Percentiles rank a stretch among this genome's conserved stretches.
phyloP scores from a whole-genome alignment of 2,888 invertebrate species.

The Labia minor region DNA sequence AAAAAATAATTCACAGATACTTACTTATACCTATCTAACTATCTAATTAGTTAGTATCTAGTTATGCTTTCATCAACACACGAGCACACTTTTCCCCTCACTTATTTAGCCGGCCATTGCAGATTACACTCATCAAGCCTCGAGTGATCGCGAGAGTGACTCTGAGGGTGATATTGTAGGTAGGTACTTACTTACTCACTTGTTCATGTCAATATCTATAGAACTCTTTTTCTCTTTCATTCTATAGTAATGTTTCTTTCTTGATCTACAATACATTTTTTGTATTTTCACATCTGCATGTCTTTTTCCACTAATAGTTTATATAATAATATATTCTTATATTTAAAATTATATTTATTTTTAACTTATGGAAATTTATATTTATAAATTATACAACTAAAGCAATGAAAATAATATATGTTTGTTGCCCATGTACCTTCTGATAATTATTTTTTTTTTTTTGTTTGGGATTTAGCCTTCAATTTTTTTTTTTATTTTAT shows the following conservation, averaged over 20 bases:
- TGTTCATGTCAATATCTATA: not conserved
- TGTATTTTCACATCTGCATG: not conserved
- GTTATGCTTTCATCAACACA: not conserved
- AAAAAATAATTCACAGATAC: not conserved
- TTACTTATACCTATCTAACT: not conserved
- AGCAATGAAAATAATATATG: no score
- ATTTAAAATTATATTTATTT: no score
- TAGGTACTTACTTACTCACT: conserved; percentile 21
- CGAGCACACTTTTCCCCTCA: not conserved
- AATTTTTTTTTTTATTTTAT: no score
- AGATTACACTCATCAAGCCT: conserved; percentile 14
- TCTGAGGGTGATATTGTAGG: conserved; percentile 24
- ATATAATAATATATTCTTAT: not conserved
- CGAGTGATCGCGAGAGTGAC: conserved; percentile 21
- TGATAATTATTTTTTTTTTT: no score
- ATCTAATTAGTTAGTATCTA: no score
- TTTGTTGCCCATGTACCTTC: no score
- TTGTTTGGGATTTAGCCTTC: no score
- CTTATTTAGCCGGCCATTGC: not conserved
- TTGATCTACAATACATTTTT: no score
- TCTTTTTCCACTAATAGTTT: not conserved
- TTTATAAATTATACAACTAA: no score
- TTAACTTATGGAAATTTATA: no score
- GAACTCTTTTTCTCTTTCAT: not conserved
- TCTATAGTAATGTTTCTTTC: conserved; percentile 23